Conservation (phyloP, 64 coral and sea anemone genomes). For the Stylophora pistillata region DNA sequence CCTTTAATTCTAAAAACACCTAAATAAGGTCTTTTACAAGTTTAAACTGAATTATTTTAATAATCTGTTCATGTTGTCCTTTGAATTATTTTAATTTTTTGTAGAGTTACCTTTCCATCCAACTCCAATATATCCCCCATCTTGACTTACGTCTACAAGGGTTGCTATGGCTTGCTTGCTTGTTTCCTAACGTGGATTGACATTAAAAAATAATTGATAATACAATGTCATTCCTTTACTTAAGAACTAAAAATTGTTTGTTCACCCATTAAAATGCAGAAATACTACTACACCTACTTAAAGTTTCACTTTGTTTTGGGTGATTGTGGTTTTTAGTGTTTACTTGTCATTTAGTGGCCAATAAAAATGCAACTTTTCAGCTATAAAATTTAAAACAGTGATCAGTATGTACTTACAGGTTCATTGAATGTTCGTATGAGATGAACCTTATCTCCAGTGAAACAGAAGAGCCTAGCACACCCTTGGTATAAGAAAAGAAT, state of each 20-base stretch:
- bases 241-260: no score
- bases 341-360: no score
- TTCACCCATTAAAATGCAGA: no score
- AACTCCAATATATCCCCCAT: conserved; percentile 77
- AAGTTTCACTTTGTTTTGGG: no score
- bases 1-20: no score
- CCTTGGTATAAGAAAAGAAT: conserved; percentile 9
- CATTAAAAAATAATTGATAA: neutral
- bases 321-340: no score
- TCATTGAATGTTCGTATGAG: conserved; percentile 78
- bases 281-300: no score
- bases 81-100: neutral
- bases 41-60: neutral
- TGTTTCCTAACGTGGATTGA: neutral
- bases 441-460: conserved; percentile 61
- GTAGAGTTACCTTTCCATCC: conserved; percentile 61
- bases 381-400: no score
- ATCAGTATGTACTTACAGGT: conserved; percentile 52
- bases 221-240: no score
- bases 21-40: no score
- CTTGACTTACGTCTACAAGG: conserved; percentile 64
- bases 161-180: conserved; percentile 52
- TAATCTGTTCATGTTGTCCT: no score
- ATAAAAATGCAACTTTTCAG: no score
- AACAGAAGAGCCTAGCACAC: conserved; percentile 70